These are phyloP conservation scores for Nomia melanderi DNA, from an alignment of 1,140 invertebrate genomes.

Conservation along the genomic window DNA sequence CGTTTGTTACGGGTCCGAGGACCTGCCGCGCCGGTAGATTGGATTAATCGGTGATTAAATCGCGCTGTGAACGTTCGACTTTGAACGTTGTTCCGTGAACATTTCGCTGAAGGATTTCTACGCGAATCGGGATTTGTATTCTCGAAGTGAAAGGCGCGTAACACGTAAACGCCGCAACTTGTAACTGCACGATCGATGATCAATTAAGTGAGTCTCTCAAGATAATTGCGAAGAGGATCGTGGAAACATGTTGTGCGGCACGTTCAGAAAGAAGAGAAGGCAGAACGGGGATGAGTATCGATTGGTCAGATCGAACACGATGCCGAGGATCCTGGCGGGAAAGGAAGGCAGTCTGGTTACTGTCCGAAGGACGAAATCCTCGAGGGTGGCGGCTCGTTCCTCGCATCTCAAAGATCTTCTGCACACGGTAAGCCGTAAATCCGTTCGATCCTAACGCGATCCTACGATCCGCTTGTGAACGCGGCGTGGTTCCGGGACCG, in stretches of 20 bases:
- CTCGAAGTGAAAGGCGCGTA: neutral
- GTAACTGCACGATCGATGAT: slow-evolving; percentile 9
- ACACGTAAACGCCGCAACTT: neutral
- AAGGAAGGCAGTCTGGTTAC: slow-evolving; percentile 55
- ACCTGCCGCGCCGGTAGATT: neutral
- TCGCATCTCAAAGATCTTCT: slow-evolving; percentile 63
- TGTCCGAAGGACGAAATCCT: slow-evolving; percentile 60
- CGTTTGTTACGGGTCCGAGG: slow-evolving; percentile 3
- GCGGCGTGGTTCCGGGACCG: slow-evolving; percentile 1
- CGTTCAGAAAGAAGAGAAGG: slow-evolving; percentile 69
- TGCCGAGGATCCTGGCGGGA: slow-evolving; percentile 58
- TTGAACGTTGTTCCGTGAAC: no score
- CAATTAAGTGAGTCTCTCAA: neutral
- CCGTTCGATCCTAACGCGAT: slow-evolving; percentile 10
- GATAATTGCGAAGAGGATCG: neutral
- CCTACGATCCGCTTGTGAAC: neutral
- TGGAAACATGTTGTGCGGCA: slow-evolving; percentile 73
- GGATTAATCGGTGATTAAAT: no score
- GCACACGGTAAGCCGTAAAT: slow-evolving; percentile 65
- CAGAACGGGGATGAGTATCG: slow-evolving; percentile 72
- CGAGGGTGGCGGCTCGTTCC: slow-evolving; percentile 52
- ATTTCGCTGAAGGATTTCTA: no score
- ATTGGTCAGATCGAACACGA: slow-evolving; percentile 65
- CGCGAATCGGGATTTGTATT: no score
- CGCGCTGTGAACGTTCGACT: no score